Evolutionary conservation across 1,140 invertebrate species (phyloP).

Genomic region (Eufriesea mexicana): DNA sequence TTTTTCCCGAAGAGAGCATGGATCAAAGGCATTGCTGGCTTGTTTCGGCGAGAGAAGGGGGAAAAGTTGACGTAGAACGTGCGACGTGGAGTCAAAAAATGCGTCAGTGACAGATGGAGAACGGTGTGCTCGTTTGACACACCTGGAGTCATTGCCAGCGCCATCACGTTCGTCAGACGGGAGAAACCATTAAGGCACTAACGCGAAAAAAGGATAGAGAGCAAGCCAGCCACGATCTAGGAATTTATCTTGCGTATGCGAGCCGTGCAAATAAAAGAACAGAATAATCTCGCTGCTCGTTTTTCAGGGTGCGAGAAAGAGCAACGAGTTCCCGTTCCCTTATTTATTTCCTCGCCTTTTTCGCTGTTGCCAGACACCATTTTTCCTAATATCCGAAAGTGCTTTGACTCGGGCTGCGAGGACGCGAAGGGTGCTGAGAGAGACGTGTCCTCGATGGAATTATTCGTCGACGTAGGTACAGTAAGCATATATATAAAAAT

Average conservation of each 20-base stretch:
- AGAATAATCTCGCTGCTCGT: not conserved
- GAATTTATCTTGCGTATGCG: not conserved
- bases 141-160: slow-evolving; percentile 37
- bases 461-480: no score
- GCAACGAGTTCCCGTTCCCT: not conserved
- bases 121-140: slow-evolving; percentile 15
- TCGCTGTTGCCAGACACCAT: not conserved
- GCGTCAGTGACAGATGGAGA: not conserved
- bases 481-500: not conserved
- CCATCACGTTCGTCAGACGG: slow-evolving; percentile 35
- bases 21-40: not conserved
- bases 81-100: not conserved
- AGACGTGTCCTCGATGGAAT: not conserved
- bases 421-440: not conserved
- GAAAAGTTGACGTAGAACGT: not conserved
- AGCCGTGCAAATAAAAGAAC: not conserved
- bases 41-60: not conserved
- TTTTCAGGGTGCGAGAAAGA: not conserved
- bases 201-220: slow-evolving; percentile 19
- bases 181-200: slow-evolving; percentile 14
- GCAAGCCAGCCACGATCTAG: not conserved
- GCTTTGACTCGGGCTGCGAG: not conserved
- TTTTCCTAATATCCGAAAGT: not conserved
- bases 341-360: not conserved
- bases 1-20: not conserved